Base-by-base conservation (phyloP, 2,888 invertebrate genomes). In the Dicycla oo region DNA sequence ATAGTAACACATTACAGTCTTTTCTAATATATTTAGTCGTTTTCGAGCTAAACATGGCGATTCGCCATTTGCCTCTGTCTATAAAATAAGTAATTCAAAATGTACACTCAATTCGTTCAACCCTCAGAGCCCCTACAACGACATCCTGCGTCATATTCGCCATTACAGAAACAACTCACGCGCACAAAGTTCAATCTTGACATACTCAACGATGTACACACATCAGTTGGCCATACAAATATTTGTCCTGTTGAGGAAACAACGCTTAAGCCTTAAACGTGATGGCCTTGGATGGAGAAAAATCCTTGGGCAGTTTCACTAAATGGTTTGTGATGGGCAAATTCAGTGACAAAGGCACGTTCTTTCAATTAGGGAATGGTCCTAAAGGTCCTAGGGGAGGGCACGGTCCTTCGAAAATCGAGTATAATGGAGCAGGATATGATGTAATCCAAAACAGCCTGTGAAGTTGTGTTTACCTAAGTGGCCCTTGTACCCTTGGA, bases 181-280 rank as follows among this genome's bases (percentile, higher is more conserved):
- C 73, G 63, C 64, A 61, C 49, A 58, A 53, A 69, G 73, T 60
- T 70, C 73, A 77, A 60, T 80, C 80, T 80, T 80, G 80, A 80
- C 79, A 75, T 72, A 75, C 65, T 75, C 62, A 56, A 58, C 54
- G 58, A 53, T 71, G 60, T 45, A 63, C 80, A 80, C 73, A 80
- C 80, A 79, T 54, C 56, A 23, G 58, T 23, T 62, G 68, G 67
- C 47, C 80, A 77, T 80, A 80, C 74, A 80, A 80, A 80, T 80
- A 80, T 80, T 80, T 80, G 69, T 73, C 80, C 69, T 77, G 66
- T 68, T 80, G 80, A 77, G 77, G 73, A 80, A 80, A 80, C 67
- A 73, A 49, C 45, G 43, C 30, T 40, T 40, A 54, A 23, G 54
- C 13, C 47, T 34, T 34, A 30, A 54, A 67, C 69, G 57, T 47